phyloP scores from a whole-genome alignment of 2,797 vertebrate genomes.

The Smutsia gigantea region DNA sequence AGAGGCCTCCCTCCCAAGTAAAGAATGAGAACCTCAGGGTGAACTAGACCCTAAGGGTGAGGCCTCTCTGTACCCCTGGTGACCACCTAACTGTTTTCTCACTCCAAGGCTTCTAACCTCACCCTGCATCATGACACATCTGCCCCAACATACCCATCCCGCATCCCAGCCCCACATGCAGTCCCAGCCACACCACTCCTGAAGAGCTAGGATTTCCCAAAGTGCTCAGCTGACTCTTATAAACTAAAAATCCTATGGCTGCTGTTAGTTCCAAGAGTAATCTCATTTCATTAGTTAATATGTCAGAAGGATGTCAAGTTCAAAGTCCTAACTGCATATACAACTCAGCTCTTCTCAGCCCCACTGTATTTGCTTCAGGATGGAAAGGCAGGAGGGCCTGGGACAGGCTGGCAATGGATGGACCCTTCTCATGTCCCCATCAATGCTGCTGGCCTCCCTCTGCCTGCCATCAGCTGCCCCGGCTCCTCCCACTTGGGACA shows the following conservation, averaged over 20 bases:
- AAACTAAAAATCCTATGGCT: background rate
- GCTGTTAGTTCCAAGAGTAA: background rate
- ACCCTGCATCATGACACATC: background rate
- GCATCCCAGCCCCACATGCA: background rate
- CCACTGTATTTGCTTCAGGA: background rate
- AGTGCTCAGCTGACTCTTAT: background rate
- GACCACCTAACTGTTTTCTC: background rate
- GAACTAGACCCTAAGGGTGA: background rate
- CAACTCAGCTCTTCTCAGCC: background rate
- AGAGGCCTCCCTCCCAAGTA: background rate
- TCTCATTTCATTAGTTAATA: background rate
- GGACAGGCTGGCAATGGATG: rapidly evolving
- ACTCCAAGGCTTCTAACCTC: background rate
- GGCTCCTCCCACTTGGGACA: background rate
- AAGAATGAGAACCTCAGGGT: background rate
- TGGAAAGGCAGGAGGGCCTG: background rate
- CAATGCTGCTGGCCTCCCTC: background rate
- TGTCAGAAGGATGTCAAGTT: background rate
- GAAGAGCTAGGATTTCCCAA: background rate
- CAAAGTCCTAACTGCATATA: background rate
- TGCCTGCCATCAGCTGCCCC: background rate
- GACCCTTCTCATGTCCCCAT: background rate
- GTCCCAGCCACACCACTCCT: background rate
- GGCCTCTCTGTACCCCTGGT: background rate
- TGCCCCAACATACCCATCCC: background rate